Percentiles rank a stretch among this genome's conserved stretches.
Conservation (phyloP, 2,888 invertebrate genomes). For the Scotopteryx bipunctaria region DNA sequence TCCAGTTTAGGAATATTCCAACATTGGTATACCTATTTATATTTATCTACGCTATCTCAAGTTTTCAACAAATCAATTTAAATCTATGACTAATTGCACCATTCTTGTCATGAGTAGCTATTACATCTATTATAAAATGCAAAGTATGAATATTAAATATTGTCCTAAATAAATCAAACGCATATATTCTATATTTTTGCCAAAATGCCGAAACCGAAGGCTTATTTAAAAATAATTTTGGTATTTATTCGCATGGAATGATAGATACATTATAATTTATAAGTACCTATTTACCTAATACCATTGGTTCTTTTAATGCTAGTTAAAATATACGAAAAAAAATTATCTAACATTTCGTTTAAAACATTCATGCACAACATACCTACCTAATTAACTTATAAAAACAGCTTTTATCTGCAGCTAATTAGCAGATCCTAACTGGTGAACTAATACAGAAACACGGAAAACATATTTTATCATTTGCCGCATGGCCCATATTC, state of each 20-base stretch:
- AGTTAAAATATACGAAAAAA: no score
- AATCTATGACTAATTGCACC: background rate
- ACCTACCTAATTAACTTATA: no score
- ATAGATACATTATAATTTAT: no score
- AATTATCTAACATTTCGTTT: no score
- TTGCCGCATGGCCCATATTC: no score
- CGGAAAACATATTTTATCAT: no score
- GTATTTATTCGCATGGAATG: background rate
- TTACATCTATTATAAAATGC: background rate
- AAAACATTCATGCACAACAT: no score
- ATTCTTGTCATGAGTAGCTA: background rate
- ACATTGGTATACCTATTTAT: background rate
- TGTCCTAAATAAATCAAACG: background rate
- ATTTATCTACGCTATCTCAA: background rate
- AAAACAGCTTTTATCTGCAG: no score
- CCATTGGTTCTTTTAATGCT: background rate
- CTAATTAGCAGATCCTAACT: no score
- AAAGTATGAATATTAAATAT: background rate
- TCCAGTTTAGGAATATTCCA: no score
- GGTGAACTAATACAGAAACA: no score
- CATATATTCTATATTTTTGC: background rate
- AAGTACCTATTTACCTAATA: background rate
- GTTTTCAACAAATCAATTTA: background rate
- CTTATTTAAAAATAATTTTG: background rate
- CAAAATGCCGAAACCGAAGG: background rate